Evolutionary conservation across 2,888 invertebrate genomes (phyloP).

Genomic region (Acronicta alni): DNA sequence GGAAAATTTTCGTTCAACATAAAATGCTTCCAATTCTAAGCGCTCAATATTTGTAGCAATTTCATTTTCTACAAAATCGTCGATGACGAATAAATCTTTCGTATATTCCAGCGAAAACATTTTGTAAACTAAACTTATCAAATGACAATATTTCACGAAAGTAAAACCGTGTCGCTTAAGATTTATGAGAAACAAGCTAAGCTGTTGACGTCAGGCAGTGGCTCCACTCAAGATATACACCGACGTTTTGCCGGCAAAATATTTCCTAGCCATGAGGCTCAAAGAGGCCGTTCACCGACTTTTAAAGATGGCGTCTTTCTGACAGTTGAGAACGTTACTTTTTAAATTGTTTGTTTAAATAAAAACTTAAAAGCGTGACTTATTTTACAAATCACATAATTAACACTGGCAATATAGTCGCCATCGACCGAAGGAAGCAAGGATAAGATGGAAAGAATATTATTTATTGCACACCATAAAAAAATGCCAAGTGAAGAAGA

Average conservation of each 20-base stretch:
- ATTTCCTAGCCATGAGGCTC: conserved; percentile 40
- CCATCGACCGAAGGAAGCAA: too few species aligned
- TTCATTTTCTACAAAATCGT: conserved; percentile 7
- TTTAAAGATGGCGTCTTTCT: conserved; percentile 43
- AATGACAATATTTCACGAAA: conserved; percentile 42
- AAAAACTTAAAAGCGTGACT: too few species aligned
- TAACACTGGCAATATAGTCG: too few species aligned
- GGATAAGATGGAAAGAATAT: too few species aligned
- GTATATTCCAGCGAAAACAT: conserved; percentile 20
- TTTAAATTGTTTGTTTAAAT: conserved; percentile 12
- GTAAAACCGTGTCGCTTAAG: conserved; percentile 33
- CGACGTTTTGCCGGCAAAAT: conserved; percentile 53
- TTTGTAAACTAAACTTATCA: conserved; percentile 34
- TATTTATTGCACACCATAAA: too few species aligned
- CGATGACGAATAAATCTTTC: conserved; percentile 22
- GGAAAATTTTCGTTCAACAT: neutral
- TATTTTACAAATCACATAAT: too few species aligned
- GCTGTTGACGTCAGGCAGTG: conserved; percentile 35
- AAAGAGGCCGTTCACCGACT: conserved; percentile 50
- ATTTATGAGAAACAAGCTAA: conserved; percentile 47
- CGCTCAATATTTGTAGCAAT: conserved; percentile 2
- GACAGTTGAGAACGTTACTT: conserved; percentile 33
- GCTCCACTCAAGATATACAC: conserved; percentile 48
- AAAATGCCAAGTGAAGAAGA: too few species aligned
- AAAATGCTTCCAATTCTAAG: neutral